phyloP scores from a whole-genome alignment of 2,888 invertebrate genomes.

The Cryptosula pallasiana region DNA sequence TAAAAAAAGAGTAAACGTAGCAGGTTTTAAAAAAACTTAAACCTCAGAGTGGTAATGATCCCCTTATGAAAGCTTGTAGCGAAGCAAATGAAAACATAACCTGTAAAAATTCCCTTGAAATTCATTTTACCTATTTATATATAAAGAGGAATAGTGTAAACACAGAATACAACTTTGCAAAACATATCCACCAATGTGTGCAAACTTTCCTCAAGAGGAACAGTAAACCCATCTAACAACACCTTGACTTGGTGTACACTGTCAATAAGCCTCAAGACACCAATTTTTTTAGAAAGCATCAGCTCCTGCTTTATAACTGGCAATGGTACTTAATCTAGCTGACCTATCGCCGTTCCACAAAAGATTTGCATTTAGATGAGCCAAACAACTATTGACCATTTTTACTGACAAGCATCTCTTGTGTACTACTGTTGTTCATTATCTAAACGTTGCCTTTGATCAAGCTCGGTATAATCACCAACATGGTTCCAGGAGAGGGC shows the following conservation, averaged over 20 bases:
- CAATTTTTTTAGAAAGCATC: not conserved
- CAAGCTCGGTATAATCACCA: not conserved
- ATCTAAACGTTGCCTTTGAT: not conserved
- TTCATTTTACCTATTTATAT: not conserved
- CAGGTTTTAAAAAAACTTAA: not conserved
- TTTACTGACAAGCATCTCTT: not conserved
- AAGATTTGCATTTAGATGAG: not conserved
- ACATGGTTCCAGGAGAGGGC: not conserved
- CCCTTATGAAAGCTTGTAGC: not conserved
- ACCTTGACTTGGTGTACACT: not conserved
- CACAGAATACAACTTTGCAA: not conserved
- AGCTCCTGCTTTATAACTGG: not conserved
- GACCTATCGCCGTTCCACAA: not conserved
- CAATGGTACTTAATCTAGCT: not conserved
- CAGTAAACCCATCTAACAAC: not conserved
- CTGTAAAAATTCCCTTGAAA: not conserved
- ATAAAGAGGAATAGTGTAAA: not conserved
- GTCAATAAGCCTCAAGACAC: not conserved
- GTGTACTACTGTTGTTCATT: not conserved
- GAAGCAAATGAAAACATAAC: not conserved
- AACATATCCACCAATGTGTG: not conserved
- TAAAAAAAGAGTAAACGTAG: not conserved
- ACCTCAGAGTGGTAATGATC: not conserved
- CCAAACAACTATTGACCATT: not conserved
- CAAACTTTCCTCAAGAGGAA: not conserved